These are phyloP conservation scores for Leptodactylus fuscus DNA, from an alignment of 2,113 vertebrate genomes.

Conservation along the genomic window DNA sequence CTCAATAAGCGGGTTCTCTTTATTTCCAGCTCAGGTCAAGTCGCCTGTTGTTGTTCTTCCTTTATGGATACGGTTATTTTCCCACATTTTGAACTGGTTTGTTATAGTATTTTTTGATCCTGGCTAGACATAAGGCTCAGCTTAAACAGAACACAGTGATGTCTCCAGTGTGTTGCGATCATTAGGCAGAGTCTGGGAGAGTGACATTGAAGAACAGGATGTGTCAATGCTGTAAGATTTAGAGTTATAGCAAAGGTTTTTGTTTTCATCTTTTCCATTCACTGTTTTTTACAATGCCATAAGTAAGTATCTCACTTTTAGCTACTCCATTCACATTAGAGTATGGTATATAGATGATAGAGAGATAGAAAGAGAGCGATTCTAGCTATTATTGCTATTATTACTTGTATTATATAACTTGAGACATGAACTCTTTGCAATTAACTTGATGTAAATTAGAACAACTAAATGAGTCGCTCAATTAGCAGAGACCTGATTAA, in stretches of 20 bases:
- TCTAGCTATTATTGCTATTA: no score
- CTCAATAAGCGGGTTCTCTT: no score
- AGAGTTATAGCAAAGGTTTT: no score
- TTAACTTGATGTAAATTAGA: background rate
- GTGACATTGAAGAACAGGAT: background rate
- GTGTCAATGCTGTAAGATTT: background rate
- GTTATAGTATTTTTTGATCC: no score
- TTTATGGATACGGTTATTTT: background rate
- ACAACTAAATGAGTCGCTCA: background rate
- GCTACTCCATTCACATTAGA: no score
- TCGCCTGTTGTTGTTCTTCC: no score
- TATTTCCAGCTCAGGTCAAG: no score
- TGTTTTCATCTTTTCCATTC: no score
- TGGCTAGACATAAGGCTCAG: background rate
- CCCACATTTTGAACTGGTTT: background rate
- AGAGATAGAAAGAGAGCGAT: background rate
- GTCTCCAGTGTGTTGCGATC: background rate
- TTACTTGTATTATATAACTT: background rate
- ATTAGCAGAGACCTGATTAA: background rate
- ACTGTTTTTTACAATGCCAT: no score
- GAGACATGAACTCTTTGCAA: background rate
- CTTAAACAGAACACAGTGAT: background rate
- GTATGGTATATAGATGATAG: no score
- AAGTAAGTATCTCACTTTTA: no score
- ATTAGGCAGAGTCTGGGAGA: background rate